These are phyloP conservation scores for Trematomus loennbergii DNA, from an alignment of 2,113 vertebrate species.

Conservation along the genomic window DNA sequence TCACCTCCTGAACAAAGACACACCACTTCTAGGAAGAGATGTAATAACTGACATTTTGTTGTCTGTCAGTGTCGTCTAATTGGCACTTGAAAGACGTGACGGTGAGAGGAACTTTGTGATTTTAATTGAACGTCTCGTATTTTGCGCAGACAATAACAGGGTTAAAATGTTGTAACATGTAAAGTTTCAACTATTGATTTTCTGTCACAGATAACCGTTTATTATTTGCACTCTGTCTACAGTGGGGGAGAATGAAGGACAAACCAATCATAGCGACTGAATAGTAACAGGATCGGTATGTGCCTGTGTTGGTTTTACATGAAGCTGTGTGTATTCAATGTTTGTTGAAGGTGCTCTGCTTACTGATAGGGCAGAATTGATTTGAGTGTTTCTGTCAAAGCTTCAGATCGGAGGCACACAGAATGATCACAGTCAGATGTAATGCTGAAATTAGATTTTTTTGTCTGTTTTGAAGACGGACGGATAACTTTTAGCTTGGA, in stretches of 20 bases:
- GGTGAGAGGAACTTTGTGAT: neutral
- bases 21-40: constrained; percentile 5
- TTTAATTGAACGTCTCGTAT: constrained; percentile 15
- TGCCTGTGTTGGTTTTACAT: neutral
- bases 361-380: constrained; percentile 36
- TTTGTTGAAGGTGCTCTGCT: constrained; percentile 43
- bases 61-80: neutral
- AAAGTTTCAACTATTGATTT: constrained; percentile 55
- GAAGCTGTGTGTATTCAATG: constrained; percentile 11
- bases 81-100: neutral
- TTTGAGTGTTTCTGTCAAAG: constrained; percentile 20
- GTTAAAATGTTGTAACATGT: constrained; percentile 26
- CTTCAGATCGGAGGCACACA: constrained; percentile 13
- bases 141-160: constrained; percentile 14
- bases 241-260: constrained; percentile 31
- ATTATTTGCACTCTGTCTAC: constrained; percentile 54
- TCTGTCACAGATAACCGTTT: constrained; percentile 49
- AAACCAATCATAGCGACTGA: constrained; percentile 30
- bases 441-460: constrained; percentile 10
- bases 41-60: constrained; percentile 13
- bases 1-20: constrained; percentile 10
- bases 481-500: neutral
- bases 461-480: neutral
- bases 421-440: constrained; percentile 7
- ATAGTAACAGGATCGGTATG: constrained; percentile 29